Evolutionary conservation across 2,797 vertebrate species (phyloP).

Genomic region (Monodelphis domestica): DNA sequence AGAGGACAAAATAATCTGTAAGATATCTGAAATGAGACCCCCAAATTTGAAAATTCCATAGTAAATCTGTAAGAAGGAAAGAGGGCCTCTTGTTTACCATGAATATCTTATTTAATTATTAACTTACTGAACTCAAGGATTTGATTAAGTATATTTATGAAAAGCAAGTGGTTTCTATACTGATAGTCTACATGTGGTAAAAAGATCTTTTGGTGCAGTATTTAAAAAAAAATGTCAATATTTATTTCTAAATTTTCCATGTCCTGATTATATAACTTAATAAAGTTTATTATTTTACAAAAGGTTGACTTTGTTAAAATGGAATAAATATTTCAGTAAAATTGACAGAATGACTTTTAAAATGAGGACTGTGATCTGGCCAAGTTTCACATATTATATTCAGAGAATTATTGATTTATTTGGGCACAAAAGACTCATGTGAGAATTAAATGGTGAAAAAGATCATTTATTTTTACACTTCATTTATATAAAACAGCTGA

Average conservation of each 20-base stretch:
- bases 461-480: conserved; percentile 22
- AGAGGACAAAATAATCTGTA: conserved; percentile 31
- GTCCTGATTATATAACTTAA: not conserved
- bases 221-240: not conserved
- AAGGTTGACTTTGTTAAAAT: conserved; percentile 29
- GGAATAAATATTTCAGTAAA: conserved; percentile 47
- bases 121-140: not conserved
- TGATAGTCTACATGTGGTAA: not conserved
- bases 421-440: conserved; percentile 63
- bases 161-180: conserved; percentile 17
- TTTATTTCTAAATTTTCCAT: not conserved
- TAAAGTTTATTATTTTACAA: conserved; percentile 8
- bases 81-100: not conserved
- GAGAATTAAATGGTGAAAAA: conserved; percentile 57
- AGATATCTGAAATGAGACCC: not conserved
- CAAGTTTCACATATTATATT: conserved; percentile 68
- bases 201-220: not conserved
- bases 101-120: not conserved
- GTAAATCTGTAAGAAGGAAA: not conserved
- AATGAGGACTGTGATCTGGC: conserved; percentile 61
- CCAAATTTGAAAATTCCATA: not conserved
- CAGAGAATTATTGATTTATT: conserved; percentile 64
- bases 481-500: conserved; percentile 67
- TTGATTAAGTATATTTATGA: conserved; percentile 42
- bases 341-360: conserved; percentile 29